Percentiles rank a stretch among this genome's conserved stretches.
Conservation (phyloP, 2,113 vertebrate species). For the Hemicordylus capensis region DNA sequence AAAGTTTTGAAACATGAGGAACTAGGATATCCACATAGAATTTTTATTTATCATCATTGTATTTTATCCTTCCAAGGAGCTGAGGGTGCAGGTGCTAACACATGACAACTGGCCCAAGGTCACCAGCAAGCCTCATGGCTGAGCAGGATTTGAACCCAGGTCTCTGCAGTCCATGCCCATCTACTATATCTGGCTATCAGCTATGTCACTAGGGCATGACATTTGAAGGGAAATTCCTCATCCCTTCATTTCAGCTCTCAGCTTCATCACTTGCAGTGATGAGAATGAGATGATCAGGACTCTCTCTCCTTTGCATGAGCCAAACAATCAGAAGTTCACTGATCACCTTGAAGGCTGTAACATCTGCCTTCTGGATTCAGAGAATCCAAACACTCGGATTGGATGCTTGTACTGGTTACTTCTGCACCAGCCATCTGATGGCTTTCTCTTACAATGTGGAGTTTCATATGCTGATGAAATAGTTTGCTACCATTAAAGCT, state of each 20-base stretch:
- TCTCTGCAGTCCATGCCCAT: neutral
- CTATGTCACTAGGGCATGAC: neutral
- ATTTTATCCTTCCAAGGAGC: neutral
- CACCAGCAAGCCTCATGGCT: neutral
- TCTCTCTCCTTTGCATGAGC: neutral
- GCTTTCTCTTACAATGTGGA: neutral
- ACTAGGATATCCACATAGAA: neutral
- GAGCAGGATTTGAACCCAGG: neutral
- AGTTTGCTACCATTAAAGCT: slow-evolving; percentile 27
- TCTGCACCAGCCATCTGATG: neutral
- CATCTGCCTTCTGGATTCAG: neutral
- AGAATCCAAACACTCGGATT: no score
- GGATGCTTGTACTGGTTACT: neutral
- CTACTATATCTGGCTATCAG: neutral
- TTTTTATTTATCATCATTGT: neutral
- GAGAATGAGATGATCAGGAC: neutral
- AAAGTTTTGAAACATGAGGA: neutral
- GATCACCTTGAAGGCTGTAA: neutral
- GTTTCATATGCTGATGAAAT: neutral
- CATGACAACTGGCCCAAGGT: neutral
- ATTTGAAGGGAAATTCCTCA: neutral
- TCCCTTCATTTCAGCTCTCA: neutral
- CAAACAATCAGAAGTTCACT: neutral
- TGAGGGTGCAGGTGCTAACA: neutral
- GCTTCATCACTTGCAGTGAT: neutral